phyloP scores from a whole-genome alignment of 2,113 vertebrate genomes.

The Enhydra lutris region DNA sequence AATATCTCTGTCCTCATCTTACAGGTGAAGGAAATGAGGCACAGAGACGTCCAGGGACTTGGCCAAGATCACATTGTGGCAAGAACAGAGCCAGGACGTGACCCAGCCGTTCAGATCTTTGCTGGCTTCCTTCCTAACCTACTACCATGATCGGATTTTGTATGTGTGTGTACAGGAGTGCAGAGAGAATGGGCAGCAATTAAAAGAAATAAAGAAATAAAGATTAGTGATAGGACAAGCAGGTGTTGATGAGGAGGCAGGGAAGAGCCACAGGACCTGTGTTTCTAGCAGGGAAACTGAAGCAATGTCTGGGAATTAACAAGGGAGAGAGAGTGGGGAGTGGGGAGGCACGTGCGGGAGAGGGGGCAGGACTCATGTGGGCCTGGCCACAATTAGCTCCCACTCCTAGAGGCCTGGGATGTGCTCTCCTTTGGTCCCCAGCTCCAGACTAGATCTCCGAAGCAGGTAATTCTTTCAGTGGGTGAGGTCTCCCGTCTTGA shows the following conservation, averaged over 20 bases:
- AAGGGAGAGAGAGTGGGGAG: not conserved
- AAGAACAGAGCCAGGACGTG: not conserved
- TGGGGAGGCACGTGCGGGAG: accelerated
- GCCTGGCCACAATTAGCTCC: no score
- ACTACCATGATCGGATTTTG: not conserved
- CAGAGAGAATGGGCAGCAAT: not conserved
- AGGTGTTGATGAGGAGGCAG: not conserved
- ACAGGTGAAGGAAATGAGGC: not conserved
- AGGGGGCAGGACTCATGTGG: not conserved
- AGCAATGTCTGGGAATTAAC: not conserved
- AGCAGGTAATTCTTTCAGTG: not conserved
- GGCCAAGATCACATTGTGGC: not conserved
- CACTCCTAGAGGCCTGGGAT: not conserved
- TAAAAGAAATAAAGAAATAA: not conserved
- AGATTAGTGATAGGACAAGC: not conserved
- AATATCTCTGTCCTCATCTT: not conserved
- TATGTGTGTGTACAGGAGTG: not conserved
- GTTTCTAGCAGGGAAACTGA: not conserved
- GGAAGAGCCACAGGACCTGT: not conserved
- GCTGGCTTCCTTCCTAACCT: not conserved
- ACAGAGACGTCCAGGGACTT: not conserved
- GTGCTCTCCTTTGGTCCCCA: not conserved
- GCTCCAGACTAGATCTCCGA: not conserved
- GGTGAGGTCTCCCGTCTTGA: not conserved
- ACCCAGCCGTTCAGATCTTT: not conserved